Evolutionary conservation across 2,113 vertebrate species (phyloP).

Genomic region (Pungitius pungitius): DNA sequence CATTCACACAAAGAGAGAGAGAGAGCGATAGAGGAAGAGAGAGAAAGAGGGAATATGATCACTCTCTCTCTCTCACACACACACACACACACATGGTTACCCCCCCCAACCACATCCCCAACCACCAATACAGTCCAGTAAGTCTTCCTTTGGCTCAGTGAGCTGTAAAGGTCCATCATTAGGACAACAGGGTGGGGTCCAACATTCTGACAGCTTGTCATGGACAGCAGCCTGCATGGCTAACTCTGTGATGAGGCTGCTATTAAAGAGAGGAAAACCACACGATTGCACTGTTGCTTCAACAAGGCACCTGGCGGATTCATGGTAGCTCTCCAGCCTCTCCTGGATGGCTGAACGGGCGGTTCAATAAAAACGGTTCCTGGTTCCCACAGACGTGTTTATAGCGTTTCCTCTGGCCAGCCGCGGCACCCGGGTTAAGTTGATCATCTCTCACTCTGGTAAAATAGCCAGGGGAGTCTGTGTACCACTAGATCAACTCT

Average conservation of each 20-base stretch:
- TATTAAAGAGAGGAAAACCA: constrained; percentile 53
- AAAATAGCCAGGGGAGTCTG: constrained; percentile 80
- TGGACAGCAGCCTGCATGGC: constrained; percentile 60
- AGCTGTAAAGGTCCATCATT: constrained; percentile 76
- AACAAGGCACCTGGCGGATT: constrained; percentile 62
- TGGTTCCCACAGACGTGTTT: constrained; percentile 71
- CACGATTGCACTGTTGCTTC: constrained; percentile 25
- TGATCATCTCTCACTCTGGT: constrained; percentile 80
- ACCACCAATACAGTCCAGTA: constrained; percentile 55
- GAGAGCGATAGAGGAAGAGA: constrained; percentile 8
- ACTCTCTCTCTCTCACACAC: constrained; percentile 4
- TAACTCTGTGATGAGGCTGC: constrained; percentile 68
- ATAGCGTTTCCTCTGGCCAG: constrained; percentile 77
- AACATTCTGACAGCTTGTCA: constrained; percentile 73
- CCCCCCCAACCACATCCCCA: constrained; percentile 53
- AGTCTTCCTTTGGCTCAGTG: constrained; percentile 66
- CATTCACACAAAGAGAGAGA: constrained; percentile 31
- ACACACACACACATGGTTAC: neutral
- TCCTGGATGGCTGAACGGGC: constrained; percentile 54
- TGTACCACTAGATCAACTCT: constrained; percentile 83
- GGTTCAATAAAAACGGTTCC: constrained; percentile 74
- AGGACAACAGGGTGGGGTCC: constrained; percentile 69
- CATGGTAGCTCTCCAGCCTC: constrained; percentile 48
- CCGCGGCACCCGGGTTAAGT: constrained; percentile 74
- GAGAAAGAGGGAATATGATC: constrained; percentile 30